Percentiles rank a stretch among this genome's conserved stretches.
Conservation (phyloP, 2,113 vertebrate genomes). For the Bothrops jararaca region DNA sequence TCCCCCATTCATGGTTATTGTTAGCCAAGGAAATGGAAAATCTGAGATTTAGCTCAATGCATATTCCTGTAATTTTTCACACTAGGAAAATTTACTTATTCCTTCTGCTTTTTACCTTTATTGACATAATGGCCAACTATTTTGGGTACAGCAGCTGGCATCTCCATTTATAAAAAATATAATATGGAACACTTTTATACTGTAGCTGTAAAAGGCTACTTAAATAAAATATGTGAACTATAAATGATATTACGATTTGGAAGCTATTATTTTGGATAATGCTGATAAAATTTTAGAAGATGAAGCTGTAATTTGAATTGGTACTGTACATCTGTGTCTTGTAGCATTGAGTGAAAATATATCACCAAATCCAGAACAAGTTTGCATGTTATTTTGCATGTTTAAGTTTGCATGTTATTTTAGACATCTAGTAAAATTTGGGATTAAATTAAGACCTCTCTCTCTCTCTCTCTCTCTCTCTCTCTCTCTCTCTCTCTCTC, state of each 20-base stretch:
- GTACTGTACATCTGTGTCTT: not conserved
- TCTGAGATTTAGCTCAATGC: constrained; percentile 3
- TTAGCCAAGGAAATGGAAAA: constrained; percentile 12
- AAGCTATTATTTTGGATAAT: not conserved
- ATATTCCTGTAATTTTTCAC: constrained; percentile 13
- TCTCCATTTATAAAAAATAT: not conserved
- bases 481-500: too few species aligned
- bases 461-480: too few species aligned
- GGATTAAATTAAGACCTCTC: not conserved
- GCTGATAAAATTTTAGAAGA: not conserved
- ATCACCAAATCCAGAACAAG: not conserved
- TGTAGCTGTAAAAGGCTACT: not conserved
- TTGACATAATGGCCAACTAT: not conserved
- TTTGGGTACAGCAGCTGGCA: not conserved
- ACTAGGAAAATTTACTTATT: not conserved
- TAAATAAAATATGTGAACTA: not conserved
- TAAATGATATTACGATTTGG: not conserved
- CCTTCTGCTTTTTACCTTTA: not conserved
- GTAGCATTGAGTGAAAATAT: not conserved
- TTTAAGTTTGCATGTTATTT: not conserved
- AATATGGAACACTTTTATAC: not conserved
- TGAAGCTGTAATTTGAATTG: not conserved
- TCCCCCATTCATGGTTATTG: constrained; percentile 12
- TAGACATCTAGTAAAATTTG: not conserved
- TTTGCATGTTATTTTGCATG: not conserved